Percentiles rank a stretch among this genome's conserved stretches.
phyloP scores from a whole-genome alignment of 2,888 invertebrate species.

The Iphiclides podalirius region DNA sequence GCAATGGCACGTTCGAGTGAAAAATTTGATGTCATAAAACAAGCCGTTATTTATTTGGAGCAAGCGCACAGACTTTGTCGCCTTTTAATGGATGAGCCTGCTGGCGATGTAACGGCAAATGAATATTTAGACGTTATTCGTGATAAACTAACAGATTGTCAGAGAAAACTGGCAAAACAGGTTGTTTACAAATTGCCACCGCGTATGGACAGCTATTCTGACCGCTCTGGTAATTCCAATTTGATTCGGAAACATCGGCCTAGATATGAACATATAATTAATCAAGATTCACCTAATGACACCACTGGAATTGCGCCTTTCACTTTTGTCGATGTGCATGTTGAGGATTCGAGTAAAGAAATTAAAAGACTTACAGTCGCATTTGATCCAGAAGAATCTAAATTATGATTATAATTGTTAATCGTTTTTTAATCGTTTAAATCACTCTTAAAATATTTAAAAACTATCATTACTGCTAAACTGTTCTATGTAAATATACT shows the following conservation, averaged over 20 bases:
- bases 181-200: conserved; percentile 62
- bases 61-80: conserved; percentile 84
- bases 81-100: conserved; percentile 80
- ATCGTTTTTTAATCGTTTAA: no score
- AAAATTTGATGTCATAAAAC: conserved; percentile 79
- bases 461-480: no score
- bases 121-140: conserved; percentile 78
- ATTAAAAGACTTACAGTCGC: conserved; percentile 42
- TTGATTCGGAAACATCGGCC: conserved; percentile 50
- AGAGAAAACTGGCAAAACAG: conserved; percentile 61
- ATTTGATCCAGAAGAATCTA: conserved; percentile 57
- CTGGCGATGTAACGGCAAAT: conserved; percentile 75
- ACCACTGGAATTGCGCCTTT: conserved; percentile 47
- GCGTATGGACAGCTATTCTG: conserved; percentile 51
- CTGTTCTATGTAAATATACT: conserved; percentile 2
- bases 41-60: conserved; percentile 84
- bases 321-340: conserved; percentile 64
- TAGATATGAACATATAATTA: conserved; percentile 52
- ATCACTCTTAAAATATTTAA: no score
- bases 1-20: conserved; percentile 84
- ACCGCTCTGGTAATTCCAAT: conserved; percentile 39
- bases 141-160: conserved; percentile 70
- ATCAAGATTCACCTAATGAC: conserved; percentile 59
- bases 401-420: conserved; percentile 49
- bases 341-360: conserved; percentile 41